A percentile compares a stretch with the other conserved stretches of the same genome.
These are phyloP conservation scores for Oreotragus oreotragus DNA, from an alignment of 2,113 vertebrate genomes.

Conservation along the genomic window DNA sequence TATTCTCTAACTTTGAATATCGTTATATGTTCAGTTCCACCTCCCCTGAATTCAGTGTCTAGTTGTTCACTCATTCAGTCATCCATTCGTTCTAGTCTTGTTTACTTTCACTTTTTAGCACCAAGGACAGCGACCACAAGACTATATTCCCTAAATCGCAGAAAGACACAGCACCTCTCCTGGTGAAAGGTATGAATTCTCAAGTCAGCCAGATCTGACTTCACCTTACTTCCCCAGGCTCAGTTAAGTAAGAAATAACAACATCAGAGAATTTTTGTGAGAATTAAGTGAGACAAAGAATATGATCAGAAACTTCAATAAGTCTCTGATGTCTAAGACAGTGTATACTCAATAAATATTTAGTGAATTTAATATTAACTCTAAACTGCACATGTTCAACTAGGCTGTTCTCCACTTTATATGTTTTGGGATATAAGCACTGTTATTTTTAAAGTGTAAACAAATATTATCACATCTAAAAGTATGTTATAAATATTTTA, in stretches of 20 bases:
- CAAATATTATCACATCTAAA: background rate
- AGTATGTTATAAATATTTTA: background rate
- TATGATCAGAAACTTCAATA: background rate
- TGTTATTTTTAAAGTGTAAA: background rate
- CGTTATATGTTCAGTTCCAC: background rate
- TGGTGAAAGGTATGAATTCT: background rate
- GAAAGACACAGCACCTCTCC: fast-evolving
- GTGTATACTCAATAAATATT: background rate
- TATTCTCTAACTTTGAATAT: background rate
- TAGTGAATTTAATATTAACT: background rate
- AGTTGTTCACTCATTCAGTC: background rate
- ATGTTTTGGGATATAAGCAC: background rate
- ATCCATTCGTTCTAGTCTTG: fast-evolving
- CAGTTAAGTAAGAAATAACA: background rate
- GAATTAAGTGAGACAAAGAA: background rate
- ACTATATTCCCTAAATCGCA: fast-evolving
- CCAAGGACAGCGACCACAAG: background rate
- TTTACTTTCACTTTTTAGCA: background rate
- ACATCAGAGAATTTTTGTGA: background rate
- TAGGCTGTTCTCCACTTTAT: background rate
- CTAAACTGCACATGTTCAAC: background rate
- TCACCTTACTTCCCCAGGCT: background rate
- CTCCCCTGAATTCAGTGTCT: background rate
- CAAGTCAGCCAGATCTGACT: too few relatives aligned
- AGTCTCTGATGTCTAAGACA: background rate